Conservation (phyloP, 30 jellyfish, hydroid and myxozoan species). For the Turritopsis dohrnii region DNA sequence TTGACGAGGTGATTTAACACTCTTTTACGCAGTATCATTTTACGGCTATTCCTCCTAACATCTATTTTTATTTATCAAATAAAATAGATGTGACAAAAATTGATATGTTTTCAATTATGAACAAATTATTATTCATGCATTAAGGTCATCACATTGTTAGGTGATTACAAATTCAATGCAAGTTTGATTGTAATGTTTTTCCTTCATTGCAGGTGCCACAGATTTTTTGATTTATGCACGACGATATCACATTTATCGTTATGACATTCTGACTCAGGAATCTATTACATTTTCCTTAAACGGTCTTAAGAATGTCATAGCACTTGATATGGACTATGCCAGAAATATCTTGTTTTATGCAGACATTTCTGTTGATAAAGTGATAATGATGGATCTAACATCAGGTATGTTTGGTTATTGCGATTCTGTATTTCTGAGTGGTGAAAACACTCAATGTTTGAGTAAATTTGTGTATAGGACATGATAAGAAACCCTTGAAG, state of each 20-base stretch:
- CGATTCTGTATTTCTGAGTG: not conserved
- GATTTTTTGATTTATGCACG: slow-evolving; percentile 60
- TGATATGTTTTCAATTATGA: too few relatives aligned
- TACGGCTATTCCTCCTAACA: too few relatives aligned
- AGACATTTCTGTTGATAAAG: slow-evolving; percentile 63
- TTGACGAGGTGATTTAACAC: too few relatives aligned
- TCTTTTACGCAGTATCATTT: too few relatives aligned
- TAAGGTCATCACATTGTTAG: too few relatives aligned
- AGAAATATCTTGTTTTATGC: slow-evolving; percentile 64
- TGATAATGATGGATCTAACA: slow-evolving; percentile 28
- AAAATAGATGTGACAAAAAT: too few relatives aligned
- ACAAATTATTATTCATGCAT: too few relatives aligned
- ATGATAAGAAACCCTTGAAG: too few relatives aligned
- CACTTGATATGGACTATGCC: slow-evolving; percentile 62
- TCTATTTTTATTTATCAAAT: too few relatives aligned
- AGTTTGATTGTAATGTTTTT: too few relatives aligned
- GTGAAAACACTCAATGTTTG: not conserved
- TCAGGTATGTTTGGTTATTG: slow-evolving; percentile 21
- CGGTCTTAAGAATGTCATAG: slow-evolving; percentile 47
- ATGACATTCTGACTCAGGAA: slow-evolving; percentile 24
- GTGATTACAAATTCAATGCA: too few relatives aligned
- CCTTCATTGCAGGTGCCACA: slow-evolving; percentile 23
- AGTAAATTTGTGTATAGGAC: not conserved
- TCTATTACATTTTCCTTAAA: slow-evolving; percentile 26
- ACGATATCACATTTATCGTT: slow-evolving; percentile 46